A percentile compares a stretch with the other conserved stretches of the same genome.
Conservation (phyloP, 2,113 vertebrate species). For the Oncorhynchus masou region DNA sequence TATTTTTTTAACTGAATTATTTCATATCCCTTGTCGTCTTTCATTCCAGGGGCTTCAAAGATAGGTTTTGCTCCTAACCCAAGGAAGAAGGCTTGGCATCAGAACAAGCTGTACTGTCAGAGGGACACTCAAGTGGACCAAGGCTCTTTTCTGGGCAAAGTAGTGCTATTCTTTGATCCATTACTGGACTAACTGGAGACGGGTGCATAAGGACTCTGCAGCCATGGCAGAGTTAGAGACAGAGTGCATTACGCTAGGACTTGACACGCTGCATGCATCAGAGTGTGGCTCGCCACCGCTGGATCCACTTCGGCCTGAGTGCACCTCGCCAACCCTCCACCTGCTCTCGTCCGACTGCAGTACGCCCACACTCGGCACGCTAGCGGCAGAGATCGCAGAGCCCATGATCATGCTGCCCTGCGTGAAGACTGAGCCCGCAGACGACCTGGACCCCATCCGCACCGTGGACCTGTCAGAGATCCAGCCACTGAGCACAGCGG, state of each 20-base stretch:
- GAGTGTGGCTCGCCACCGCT: conserved; percentile 41
- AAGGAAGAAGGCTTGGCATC: conserved; percentile 7
- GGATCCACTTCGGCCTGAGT: background rate
- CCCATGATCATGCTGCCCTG: conserved; percentile 76
- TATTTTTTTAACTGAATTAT: background rate
- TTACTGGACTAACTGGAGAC: background rate
- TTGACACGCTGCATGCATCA: conserved; percentile 41
- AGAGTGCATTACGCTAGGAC: conserved; percentile 69
- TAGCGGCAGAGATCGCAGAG: conserved; percentile 68
- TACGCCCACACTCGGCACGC: conserved; percentile 67
- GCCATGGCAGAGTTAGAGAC: conserved; percentile 74
- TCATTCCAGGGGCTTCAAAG: conserved; percentile 28
- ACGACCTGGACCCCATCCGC: conserved; percentile 71
- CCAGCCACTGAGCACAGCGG: conserved; percentile 75
- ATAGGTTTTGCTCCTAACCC: conserved; percentile 34
- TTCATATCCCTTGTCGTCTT: background rate
- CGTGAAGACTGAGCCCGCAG: conserved; percentile 74
- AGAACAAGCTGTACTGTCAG: background rate
- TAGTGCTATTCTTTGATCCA: background rate
- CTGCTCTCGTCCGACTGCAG: conserved; percentile 49
- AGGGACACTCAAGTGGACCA: background rate
- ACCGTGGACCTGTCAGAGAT: conserved; percentile 78
- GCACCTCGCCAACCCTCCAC: background rate
- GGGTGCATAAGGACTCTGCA: background rate
- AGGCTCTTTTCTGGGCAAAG: background rate